These are phyloP conservation scores for Melanotus villosus DNA, from an alignment of 2,888 invertebrate genomes.

Conservation along the genomic window DNA sequence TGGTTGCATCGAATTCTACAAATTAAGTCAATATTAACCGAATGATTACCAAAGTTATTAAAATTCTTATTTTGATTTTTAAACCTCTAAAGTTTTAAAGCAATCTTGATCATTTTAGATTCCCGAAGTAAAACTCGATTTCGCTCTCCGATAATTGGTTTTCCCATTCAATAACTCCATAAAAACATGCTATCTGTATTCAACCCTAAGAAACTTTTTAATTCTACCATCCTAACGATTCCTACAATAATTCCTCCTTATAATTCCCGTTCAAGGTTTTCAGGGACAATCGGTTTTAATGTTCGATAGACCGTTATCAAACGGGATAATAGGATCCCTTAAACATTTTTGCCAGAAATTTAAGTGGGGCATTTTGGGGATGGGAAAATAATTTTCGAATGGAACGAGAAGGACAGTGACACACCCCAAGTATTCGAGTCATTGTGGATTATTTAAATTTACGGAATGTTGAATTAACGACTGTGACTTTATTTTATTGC, in stretches of 20 bases:
- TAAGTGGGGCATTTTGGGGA: neutral
- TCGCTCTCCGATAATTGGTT: too few relatives aligned
- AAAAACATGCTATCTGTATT: too few relatives aligned
- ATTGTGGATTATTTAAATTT: slow-evolving; percentile 16
- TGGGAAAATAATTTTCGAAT: neutral
- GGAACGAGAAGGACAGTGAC: neutral
- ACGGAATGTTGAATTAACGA: slow-evolving; percentile 12
- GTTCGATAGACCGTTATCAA: slow-evolving; percentile 2
- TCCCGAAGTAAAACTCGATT: too few relatives aligned
- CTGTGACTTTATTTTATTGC: slow-evolving; percentile 9
- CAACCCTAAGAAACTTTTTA: too few relatives aligned
- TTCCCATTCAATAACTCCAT: too few relatives aligned
- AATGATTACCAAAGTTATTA: too few relatives aligned
- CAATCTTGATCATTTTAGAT: too few relatives aligned
- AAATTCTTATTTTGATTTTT: too few relatives aligned
- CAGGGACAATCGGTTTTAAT: slow-evolving; percentile 13
- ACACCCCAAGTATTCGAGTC: slow-evolving; percentile 7
- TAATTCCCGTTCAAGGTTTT: slow-evolving; percentile 6
- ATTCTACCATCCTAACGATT: neutral
- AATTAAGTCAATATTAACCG: too few relatives aligned
- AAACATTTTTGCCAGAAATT: neutral
- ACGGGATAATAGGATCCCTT: neutral
- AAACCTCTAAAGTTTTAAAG: too few relatives aligned
- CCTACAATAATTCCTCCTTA: too few relatives aligned
- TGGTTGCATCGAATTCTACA: too few relatives aligned